Evolutionary conservation across 1,140 invertebrate genomes (phyloP), one percentile per base, ranked within the genome.

Genomic region (Heterodera carotae): DNA sequence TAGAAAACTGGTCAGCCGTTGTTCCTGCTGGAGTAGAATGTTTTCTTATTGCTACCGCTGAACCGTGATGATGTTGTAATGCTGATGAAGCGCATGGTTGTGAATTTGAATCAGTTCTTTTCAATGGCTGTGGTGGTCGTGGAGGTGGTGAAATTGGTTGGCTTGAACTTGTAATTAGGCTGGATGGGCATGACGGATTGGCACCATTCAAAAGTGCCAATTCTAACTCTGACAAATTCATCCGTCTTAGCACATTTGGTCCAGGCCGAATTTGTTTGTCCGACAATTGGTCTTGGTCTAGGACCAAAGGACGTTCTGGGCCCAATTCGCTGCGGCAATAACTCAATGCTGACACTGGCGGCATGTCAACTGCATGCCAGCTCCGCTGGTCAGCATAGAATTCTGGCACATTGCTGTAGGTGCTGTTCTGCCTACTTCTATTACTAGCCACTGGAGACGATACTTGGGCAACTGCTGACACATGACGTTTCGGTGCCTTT

Each of bases 311-410:
- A 5, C 62, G 56, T 60, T 73, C 71, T 27, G 56, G 33, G 6
- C 71, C 71, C 10, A 73, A 34, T 73, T 73, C 71, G 33, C 29
- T 27, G 33, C 36, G 56, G 25, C n/a, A 73, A 34, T 73, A 73
- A 39, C 56, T 29, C 62, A 73, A 33, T 29, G 27, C 34, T 36
- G 56, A n/a, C n/a, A 31, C 62, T 15, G 53, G 22, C 33, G 25
- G 6, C 31, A 59, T 12, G 22, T 48, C 15, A 56, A 56, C 5
- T 15, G 48, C 5, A 56, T 56, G 48, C 1, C 22, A 5, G 12
- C 15, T 56, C 12, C 39, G 6, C 48, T 56, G 48, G 18, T 56
- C 15, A 56, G 3, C 12, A 56, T 10, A 43, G 3, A 56, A 56
- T 56, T 56, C 48, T 22, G 48, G 22, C 39, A 43, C 7, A 43